Base-by-base conservation (phyloP, 2,113 vertebrate genomes). In the Lepisosteus oculatus region DNA sequence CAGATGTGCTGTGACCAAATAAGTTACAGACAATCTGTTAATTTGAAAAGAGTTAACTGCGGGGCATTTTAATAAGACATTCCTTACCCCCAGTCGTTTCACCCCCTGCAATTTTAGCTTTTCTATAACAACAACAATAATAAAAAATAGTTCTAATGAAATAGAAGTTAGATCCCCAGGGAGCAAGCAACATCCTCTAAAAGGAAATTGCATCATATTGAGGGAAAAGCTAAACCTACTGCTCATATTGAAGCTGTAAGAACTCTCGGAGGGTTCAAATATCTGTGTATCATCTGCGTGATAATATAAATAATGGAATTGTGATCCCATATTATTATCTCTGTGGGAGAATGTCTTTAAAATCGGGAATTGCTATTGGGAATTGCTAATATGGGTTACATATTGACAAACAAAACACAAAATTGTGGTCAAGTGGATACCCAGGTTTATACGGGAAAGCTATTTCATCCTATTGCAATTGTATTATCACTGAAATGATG, bases 51-150 rank as follows among this genome's bases (percentile, higher is more conserved):
- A n/a, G 41, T 15, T n/a, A 3, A 15, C 66, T 47, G 15, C 8
- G 7, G 13, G 66, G 51, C 47, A 9, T 15, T 68, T 68, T 68
- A 68, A 68, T 68, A 68, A 68, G 41, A 47, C 29, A 17, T 5
- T 17, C 42, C 13, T 68, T 29, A 55, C 6, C 51, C 66, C 66
- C 45, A 12, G 17, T 12, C 6, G 66, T 41, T 29, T 11, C 8
- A 8, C 1, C 45, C 15, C 9, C 7, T 41, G n/a, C 43, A 51
- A 51, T 51, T 9, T 51, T n/a, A 9, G n/a, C 66, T 55, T 55
- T 15, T 68, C 51, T 68, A 6, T 47, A 59, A 59, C 14, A 59
- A 59, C 14, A 59, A 59, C 14, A 59, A 59, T 68, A 54, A 9
- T 15, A 41, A 54, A 1, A 15, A 68, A 68, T 68, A n/a, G 29